A percentile compares a stretch with the other conserved stretches of the same genome.
These are phyloP conservation scores for Chymomyza caudatula DNA, from an alignment of 2,888 invertebrate genomes.

Conservation along the genomic window DNA sequence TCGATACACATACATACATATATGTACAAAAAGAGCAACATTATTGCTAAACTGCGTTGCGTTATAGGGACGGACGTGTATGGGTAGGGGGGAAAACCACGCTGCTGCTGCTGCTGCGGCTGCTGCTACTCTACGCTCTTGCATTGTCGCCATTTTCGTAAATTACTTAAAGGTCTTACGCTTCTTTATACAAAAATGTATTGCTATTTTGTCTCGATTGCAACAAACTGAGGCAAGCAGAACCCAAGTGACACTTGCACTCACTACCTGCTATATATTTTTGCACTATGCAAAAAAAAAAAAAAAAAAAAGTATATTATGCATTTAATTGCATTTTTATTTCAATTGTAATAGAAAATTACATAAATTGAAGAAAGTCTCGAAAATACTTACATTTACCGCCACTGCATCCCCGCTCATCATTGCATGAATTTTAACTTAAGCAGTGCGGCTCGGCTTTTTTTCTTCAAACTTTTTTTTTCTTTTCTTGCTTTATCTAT, in stretches of 20 bases:
- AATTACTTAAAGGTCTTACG: conserved; percentile 61
- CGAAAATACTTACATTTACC: conserved; percentile 73
- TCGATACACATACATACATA: not conserved
- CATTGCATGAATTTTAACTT: conserved; percentile 57
- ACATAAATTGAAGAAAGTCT: conserved; percentile 54
- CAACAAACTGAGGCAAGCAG: conserved; percentile 31
- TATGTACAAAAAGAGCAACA: not conserved
- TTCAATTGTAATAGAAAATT: conserved; percentile 37
- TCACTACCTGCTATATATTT: conserved; percentile 33
- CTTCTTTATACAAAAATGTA: conserved; percentile 17
- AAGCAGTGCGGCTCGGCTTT: conserved; percentile 61
- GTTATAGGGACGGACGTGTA: not conserved
- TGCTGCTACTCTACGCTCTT: conserved; percentile 37
- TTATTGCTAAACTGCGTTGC: not conserved
- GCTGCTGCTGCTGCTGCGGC: conserved; percentile 17
- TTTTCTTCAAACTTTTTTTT: conserved; percentile 39
- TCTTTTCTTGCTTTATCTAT: not conserved
- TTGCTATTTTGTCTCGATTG: conserved; percentile 20
- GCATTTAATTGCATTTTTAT: conserved; percentile 11
- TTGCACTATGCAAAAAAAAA: conserved; percentile 30
- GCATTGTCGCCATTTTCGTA: conserved; percentile 77
- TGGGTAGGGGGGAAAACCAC: not conserved
- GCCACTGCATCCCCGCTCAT: conserved; percentile 76
- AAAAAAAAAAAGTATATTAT: conserved; percentile 23
- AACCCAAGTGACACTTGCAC: conserved; percentile 40